Evolutionary conservation across 1,140 invertebrate genomes (phyloP), one percentile per base, ranked within the genome.

Genomic region (Trichoplusia ni): DNA sequence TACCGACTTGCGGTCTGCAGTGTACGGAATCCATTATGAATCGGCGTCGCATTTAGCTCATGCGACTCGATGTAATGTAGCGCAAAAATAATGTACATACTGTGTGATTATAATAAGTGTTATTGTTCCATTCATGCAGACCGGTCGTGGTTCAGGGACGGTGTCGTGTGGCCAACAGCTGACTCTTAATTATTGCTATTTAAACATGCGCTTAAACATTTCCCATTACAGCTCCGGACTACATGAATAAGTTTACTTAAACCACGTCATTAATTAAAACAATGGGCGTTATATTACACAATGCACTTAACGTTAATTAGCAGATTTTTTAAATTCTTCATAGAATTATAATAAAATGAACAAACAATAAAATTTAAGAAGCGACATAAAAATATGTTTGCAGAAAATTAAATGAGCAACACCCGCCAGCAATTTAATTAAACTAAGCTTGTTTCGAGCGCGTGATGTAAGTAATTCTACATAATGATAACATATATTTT

Each of bases 141-240:
- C 42, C 54, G 23, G 31, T 51, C 67, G 42, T 62, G 64, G 81
- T 77, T 79, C 81, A 79, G 66, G 82, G 76, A 67, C 81, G 68
- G 70, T 73, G 75, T 81, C 75, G 54, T 46, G 60, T 73, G 62
- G 64, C 73, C n/a, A 73, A 71, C 73, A 77, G 78, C 78, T 83
- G 78, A 79, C 71, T 69, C 54, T 42, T 58, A 58, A 58, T 58
- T 56, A 44, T 58, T 29, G 11, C 23, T 44, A 25, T 58, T 58
- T 44, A n/a, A 44, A 58, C 42, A 31, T 11, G n/a, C 9, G 1
- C n/a, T n/a, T n/a, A 18, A 29, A 58, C 23, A 42, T 11, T 25
- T 40, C 37, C 13, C 16, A 44, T 16, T 16, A 31, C 7, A 42
- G 40, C 9, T 9, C n/a, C 9, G 25, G 11, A 18, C 25, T 29